Base-by-base conservation (phyloP, 2,113 vertebrate genomes). In the Hemicordylus capensis region DNA sequence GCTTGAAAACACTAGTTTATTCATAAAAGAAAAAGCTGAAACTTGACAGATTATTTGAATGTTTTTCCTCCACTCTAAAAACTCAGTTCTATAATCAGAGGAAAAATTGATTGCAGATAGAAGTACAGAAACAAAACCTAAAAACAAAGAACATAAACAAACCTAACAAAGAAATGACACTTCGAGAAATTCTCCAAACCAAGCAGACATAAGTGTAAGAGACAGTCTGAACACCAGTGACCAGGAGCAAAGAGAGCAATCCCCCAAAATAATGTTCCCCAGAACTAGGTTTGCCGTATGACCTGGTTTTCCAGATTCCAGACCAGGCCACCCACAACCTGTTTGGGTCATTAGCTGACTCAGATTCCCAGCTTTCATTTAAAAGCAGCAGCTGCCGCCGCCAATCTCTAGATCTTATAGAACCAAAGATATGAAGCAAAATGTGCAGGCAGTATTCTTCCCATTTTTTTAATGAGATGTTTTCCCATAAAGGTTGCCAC, bases 1-100 rank as follows among this genome's bases (percentile, higher is more conserved):
- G n/a, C n/a, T n/a, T n/a, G n/a, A n/a, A n/a, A n/a, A n/a, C n/a
- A n/a, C n/a, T n/a, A 86, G 10, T 74, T 58, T 70, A 26, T 80
- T 85, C 78, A 91, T 83, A 90, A 87, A 89, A 89, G 85, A 84
- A n/a, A 76, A 12, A 70, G 75, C 78, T 90, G 74, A 91, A 88
- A 87, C 70, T 14, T 84, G 19, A 48, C 83, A 80, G 80, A 86
- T 90, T 64, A 90, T 89, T 72, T 63, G 42, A 59, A 88, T n/a
- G 61, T 89, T 73, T 90, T 86, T 67, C 64, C 48, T 87, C 64
- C 56, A 51, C 0, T 70, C 75, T 61, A 84, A 91, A 44, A 89
- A 88, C 34, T 37, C 2, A 42, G 15, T 70, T 70, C 64, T 3
- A 63, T 34, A 37, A 61, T 11, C 20, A 22, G 44, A 14, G 46